Evolutionary conservation across 2,888 invertebrate genomes (phyloP), one percentile per base, ranked within the genome.

Genomic region (Orchestes rusci): DNA sequence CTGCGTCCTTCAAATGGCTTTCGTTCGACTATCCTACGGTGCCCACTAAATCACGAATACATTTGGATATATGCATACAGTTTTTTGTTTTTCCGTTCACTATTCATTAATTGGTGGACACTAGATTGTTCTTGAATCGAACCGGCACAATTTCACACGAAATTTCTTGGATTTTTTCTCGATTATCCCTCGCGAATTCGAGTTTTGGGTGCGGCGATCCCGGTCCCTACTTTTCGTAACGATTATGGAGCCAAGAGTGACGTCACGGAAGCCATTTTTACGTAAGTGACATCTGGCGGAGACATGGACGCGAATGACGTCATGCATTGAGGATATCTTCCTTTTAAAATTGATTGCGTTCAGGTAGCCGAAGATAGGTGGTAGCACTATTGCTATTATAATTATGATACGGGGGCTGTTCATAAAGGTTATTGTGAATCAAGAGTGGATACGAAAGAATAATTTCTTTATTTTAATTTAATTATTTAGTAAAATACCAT

Each of bases 31-130:
- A 65, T 64, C 65, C 62, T 60, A 62, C 58, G 56, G 57, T 59
- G 58, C 55, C 56, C 55, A 59, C 57, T 57, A 61, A 63, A 65
- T 65, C 66, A 66, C 65, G 62, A 67, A 63, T 63, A 64, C 65
- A 63, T 63, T 57, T 61, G 63, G 59, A 60, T 60, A 59, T 62
- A 64, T 62, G 62, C 66, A 67, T 67, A 60, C 64, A 66, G 66
- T 61, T 62, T 58, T 58, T 58, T 59, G 58, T 56, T 59, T 62
- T 57, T 64, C 58, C 61, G 54, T 56, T 53, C 56, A 57, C 60
- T 60, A 57, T 58, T 64, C 67, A 67, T 68, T 61, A 61, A 63
- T 57, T 57, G 59, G 51, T 54, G 52, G 57, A 60, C 55, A 52
- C 51, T 50, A 53, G 43, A 52, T 55, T 54, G 55, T 53, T 55